Evolutionary conservation across 92 coral and sea anemone species (phyloP).

Genomic region (Umimayanthus chanpuru): DNA sequence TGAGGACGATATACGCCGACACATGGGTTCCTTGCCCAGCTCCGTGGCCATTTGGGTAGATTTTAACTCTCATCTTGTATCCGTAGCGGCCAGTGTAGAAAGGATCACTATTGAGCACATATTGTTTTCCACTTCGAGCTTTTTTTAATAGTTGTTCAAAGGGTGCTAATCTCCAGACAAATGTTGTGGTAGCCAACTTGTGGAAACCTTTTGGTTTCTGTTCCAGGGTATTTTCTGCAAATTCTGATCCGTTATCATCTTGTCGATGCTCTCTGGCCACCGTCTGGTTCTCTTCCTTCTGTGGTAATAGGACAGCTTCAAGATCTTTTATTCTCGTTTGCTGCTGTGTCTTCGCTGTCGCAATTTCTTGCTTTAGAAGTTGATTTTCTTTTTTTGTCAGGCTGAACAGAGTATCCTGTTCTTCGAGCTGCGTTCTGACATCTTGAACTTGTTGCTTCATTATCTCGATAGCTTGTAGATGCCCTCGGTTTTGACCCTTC

Average conservation of each 20-base stretch:
- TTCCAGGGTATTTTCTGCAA: neutral
- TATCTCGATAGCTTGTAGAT: neutral
- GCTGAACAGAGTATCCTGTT: conserved; percentile 18
- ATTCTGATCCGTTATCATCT: neutral
- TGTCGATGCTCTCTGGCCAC: neutral
- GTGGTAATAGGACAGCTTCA: neutral
- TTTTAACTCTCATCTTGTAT: conserved; percentile 77
- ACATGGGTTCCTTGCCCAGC: conserved; percentile 72
- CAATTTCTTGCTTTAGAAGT: conserved; percentile 15
- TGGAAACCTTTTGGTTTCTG: neutral
- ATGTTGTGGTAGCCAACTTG: neutral
- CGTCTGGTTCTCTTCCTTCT: neutral
- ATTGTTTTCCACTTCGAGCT: conserved; percentile 49
- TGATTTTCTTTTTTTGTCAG: conserved; percentile 6
- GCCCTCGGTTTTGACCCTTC: neutral
- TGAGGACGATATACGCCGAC: conserved; percentile 77
- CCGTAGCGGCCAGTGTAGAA: conserved; percentile 84
- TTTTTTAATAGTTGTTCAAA: conserved; percentile 18
- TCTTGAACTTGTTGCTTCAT: neutral
- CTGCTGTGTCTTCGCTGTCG: neutral
- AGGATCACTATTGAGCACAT: conserved; percentile 81
- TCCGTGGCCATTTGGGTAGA: conserved; percentile 87
- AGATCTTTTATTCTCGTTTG: conserved; percentile 10
- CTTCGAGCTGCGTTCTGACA: conserved; percentile 5
- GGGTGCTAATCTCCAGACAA: conserved; percentile 24